Percentiles rank a stretch among this genome's conserved stretches.
Evolutionary conservation across 2,113 vertebrate genomes (phyloP).

Genomic region (Chelonoidis abingdonii): DNA sequence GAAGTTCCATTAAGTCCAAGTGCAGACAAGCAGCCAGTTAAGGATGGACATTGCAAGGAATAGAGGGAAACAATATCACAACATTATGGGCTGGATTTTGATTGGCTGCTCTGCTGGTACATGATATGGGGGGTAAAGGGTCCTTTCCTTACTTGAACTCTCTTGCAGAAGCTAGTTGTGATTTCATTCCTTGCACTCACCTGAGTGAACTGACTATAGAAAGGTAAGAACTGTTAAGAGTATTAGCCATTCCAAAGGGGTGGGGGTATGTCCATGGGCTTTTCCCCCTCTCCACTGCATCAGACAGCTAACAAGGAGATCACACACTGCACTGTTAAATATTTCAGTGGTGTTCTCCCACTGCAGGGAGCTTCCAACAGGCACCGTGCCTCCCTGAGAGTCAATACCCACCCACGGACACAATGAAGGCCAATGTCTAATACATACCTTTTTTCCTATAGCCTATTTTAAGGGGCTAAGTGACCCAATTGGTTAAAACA

Average conservation of each 20-base stretch:
- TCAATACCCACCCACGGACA: conserved; percentile 25
- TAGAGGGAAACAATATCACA: not conserved
- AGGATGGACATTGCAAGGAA: not conserved
- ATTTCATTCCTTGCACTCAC: not conserved
- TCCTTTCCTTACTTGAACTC: not conserved
- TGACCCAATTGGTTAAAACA: conserved; percentile 64
- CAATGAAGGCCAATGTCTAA: conserved; percentile 32
- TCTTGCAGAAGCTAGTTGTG: not conserved
- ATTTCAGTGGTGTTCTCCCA: not conserved
- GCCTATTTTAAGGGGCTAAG: conserved; percentile 29
- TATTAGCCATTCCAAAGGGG: not conserved
- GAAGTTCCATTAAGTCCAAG: conserved; percentile 40
- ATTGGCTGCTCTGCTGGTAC: not conserved
- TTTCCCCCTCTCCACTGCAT: accelerated
- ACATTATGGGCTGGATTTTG: conserved; percentile 1
- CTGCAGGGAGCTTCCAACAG: not conserved
- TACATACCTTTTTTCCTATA: conserved; percentile 55
- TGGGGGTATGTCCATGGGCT: not conserved
- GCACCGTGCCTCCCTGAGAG: not conserved
- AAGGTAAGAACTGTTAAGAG: not conserved
- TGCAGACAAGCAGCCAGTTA: not conserved
- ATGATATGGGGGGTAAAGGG: not conserved
- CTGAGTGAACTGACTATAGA: not conserved
- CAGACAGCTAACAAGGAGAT: not conserved
- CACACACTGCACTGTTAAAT: not conserved